Conservation (phyloP, 2,113 vertebrate genomes). For the Pygoscelis antarcticus region DNA sequence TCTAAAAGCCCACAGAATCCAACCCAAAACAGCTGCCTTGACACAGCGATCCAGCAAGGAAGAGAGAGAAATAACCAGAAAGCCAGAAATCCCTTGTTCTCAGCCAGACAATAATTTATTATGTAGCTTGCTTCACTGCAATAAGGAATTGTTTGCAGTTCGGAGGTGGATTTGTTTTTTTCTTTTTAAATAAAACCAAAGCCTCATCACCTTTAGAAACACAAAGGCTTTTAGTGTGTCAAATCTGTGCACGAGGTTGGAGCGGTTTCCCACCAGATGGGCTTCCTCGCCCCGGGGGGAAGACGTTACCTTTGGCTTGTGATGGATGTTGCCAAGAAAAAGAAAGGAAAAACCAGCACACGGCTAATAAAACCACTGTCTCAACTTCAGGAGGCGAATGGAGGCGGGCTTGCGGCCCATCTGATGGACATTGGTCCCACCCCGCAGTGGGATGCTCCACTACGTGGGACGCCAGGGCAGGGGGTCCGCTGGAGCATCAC, state of each 20-base stretch:
- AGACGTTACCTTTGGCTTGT: not conserved
- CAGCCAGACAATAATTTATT: not conserved
- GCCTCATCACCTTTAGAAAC: not conserved
- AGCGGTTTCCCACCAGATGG: not conserved
- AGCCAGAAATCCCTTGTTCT: not conserved
- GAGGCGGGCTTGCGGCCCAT: not conserved
- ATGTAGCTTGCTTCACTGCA: not conserved
- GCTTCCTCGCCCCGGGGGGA: not conserved
- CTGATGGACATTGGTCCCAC: rapidly evolving
- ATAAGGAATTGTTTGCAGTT: not conserved
- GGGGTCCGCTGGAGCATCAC: not conserved
- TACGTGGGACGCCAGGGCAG: not conserved
- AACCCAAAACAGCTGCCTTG: not conserved
- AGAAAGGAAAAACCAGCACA: not conserved
- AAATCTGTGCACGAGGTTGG: not conserved
- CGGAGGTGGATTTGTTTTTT: not conserved
- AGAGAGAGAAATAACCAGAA: not conserved
- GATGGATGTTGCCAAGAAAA: not conserved
- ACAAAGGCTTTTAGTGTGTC: not conserved
- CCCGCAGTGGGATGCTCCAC: not conserved
- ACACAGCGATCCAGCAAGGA: not conserved
- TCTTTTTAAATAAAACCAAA: not conserved
- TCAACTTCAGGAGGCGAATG: not conserved
- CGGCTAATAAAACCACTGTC: not conserved
- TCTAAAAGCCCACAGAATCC: not conserved